Percentiles rank a stretch among this genome's conserved stretches.
These are phyloP conservation scores for Ophion slaviceki DNA, from an alignment of 2,888 invertebrate species.

Conservation along the genomic window DNA sequence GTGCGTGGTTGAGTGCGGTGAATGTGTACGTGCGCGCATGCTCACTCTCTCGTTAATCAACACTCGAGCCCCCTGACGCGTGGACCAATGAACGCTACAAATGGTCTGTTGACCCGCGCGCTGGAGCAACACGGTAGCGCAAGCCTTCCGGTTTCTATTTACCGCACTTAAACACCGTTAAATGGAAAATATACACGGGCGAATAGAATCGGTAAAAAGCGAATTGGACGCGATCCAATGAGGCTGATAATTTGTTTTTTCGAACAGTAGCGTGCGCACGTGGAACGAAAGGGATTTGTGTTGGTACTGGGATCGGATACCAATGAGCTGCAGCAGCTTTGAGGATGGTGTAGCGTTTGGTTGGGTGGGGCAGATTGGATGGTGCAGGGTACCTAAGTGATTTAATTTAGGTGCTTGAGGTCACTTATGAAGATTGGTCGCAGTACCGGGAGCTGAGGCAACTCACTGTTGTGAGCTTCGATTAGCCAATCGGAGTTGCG, in stretches of 20 bases:
- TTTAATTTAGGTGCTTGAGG: not conserved
- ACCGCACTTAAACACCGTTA: slow-evolving; percentile 15
- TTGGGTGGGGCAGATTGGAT: not conserved
- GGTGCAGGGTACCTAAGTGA: not conserved
- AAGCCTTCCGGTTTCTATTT: slow-evolving; percentile 51
- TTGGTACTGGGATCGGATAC: not conserved
- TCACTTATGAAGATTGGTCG: not conserved
- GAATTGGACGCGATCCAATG: not conserved
- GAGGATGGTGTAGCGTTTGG: not conserved
- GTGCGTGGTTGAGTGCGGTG: not conserved
- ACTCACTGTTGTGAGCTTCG: not conserved
- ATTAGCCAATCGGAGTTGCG: not conserved
- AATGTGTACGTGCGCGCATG: not conserved
- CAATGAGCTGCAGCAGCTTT: not conserved
- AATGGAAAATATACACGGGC: not conserved
- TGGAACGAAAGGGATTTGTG: not conserved
- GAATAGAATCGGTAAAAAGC: not conserved
- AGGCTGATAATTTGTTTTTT: not conserved
- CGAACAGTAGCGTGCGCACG: not conserved
- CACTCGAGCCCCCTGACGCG: slow-evolving; percentile 33
- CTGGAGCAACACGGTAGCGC: slow-evolving; percentile 44
- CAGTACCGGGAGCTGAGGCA: not conserved
- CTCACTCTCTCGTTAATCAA: slow-evolving; percentile 56
- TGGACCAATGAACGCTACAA: slow-evolving; percentile 43
- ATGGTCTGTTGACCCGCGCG: slow-evolving; percentile 48